Base-by-base conservation (phyloP, 1,140 invertebrate species). In the Drosophila ercepeae region DNA sequence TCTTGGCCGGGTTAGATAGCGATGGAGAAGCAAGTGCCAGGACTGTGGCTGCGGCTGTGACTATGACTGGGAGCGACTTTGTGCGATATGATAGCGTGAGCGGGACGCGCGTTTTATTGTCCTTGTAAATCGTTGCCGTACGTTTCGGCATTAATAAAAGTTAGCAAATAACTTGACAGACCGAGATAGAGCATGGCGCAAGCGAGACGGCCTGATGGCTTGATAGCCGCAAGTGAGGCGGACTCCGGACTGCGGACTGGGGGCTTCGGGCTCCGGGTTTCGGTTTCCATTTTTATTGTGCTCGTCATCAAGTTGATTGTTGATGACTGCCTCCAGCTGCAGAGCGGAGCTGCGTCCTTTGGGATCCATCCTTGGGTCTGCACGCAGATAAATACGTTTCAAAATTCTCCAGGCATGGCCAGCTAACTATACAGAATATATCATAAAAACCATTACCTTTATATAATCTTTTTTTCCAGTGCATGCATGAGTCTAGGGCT, bases 81-180 rank as follows among this genome's bases (percentile, higher is more conserved):
- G 72, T 81, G 81, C 81, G 81, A 86, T 84, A 81, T 84, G 81
- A 84, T 86, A 84, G 81, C 81, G 39, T 45, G 60, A 73, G 16
- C 60, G 60, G 81, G 81, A 72, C 60, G 73, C 74, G 82, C 77
- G 67, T 79, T 88, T 88, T 88, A 88, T 88, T 88, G 82, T 88
- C 83, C 82, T 88, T 88, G 82, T 88, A 88, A 88, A 88, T 88
- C 82, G 82, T 88, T 89, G 83, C 83, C 77, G 77, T 88, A 88
- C 82, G 82, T 88, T 88, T 88, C 82, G 77, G 86, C 82, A 88
- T 88, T 88, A 88, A 88, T 88, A 88, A 88, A 88, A 88, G 82
- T 88, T 88, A 88, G 82, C 82, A 88, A 88, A 88, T 88, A 88
- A 88, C 82, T 88, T 64, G 78, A 86, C 79, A 79, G 58, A 86